These are phyloP conservation scores for Numenius arquata DNA, from an alignment of 2,113 vertebrate species.

Conservation along the genomic window DNA sequence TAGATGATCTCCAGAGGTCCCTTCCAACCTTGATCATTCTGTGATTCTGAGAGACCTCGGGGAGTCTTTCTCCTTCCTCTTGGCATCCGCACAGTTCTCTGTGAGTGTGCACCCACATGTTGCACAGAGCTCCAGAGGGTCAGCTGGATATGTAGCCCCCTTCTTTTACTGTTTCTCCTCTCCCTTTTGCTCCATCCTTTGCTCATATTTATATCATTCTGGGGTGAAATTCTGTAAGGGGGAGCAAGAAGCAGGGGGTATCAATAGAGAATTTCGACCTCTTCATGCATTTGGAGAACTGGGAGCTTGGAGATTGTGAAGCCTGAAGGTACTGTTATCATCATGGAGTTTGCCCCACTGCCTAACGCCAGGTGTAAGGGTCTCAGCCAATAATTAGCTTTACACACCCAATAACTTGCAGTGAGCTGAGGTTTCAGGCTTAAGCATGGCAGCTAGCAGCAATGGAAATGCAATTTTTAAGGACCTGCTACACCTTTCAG, in stretches of 20 bases:
- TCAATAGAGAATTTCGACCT: neutral
- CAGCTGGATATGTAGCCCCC: neutral
- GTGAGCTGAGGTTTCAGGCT: neutral
- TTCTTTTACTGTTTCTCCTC: neutral
- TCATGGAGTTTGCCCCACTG: neutral
- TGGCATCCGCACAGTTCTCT: neutral
- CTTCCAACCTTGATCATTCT: no score
- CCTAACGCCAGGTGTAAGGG: neutral
- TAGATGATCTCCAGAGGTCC: no score
- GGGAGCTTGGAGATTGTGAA: neutral
- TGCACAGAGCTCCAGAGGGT: neutral
- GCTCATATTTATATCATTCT: neutral
- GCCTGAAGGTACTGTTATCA: neutral
- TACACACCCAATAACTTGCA: neutral
- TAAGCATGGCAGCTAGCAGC: neutral
- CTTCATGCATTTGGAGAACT: neutral
- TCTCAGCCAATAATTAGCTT: neutral
- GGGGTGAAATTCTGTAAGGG: neutral
- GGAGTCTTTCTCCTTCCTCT: neutral
- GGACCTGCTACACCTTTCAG: neutral
- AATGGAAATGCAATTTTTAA: neutral
- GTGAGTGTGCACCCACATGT: neutral
- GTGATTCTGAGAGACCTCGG: neutral
- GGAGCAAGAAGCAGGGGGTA: neutral
- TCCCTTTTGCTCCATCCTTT: neutral